Evolutionary conservation across 30 jellyfish, hydroid and myxozoan species (phyloP).

Genomic region (Turritopsis dohrnii): DNA sequence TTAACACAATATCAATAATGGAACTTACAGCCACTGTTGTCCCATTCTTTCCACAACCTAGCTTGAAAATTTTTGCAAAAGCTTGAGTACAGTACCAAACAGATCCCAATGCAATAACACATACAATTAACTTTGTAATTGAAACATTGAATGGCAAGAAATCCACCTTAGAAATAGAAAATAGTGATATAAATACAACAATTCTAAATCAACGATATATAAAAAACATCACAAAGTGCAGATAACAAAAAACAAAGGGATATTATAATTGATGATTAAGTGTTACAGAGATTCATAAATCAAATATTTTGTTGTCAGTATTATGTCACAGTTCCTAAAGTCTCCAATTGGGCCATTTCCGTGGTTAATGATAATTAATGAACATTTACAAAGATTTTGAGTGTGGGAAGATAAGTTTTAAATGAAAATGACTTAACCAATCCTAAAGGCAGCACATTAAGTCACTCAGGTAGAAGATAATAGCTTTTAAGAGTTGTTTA

Average conservation of each 20-base stretch:
- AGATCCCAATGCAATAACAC: conserved; percentile 20
- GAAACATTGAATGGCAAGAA: conserved; percentile 13
- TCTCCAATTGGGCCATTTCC: too few relatives aligned
- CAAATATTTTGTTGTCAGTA: too few relatives aligned
- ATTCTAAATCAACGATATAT: background rate
- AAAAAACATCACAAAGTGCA: background rate
- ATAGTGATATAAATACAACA: background rate
- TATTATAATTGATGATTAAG: background rate
- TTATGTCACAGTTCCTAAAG: too few relatives aligned
- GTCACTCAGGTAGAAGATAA: too few relatives aligned
- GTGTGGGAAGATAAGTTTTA: too few relatives aligned
- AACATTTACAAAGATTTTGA: too few relatives aligned
- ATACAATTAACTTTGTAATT: conserved; percentile 31
- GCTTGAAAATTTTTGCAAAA: conserved; percentile 42
- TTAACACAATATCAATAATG: background rate
- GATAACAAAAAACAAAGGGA: background rate
- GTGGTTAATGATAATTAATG: too few relatives aligned
- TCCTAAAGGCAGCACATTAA: too few relatives aligned
- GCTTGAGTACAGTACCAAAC: conserved; percentile 27
- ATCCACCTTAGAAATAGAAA: conserved; percentile 14
- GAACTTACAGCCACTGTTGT: conserved; percentile 73
- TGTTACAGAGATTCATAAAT: background rate
- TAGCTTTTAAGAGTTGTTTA: too few relatives aligned
- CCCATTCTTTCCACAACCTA: conserved; percentile 85
- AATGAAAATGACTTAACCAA: too few relatives aligned